These are phyloP conservation scores for Ciconia nigra DNA, from an alignment of 2,797 vertebrate species.

Conservation along the genomic window DNA sequence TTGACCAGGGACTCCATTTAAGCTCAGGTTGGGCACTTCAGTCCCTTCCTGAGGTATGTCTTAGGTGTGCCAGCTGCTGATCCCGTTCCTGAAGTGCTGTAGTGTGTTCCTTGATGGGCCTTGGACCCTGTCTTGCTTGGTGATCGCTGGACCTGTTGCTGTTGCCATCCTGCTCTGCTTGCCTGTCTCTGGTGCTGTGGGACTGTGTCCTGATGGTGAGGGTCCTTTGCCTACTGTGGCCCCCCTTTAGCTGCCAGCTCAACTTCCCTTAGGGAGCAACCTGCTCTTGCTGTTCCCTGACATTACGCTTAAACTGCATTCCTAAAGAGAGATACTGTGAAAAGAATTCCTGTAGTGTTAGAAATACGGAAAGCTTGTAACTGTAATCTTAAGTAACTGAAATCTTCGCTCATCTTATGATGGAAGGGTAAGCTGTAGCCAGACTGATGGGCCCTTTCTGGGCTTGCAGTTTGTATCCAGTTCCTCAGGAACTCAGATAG, in stretches of 20 bases:
- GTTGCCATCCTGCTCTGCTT: background rate
- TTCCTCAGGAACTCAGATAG: background rate
- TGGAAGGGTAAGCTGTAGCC: background rate
- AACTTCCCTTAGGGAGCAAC: background rate
- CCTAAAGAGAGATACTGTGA: background rate
- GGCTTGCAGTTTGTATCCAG: background rate
- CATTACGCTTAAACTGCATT: background rate
- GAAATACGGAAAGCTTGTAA: background rate
- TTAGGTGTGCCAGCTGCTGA: fast-evolving
- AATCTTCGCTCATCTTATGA: background rate
- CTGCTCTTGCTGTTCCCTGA: background rate
- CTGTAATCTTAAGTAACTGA: background rate
- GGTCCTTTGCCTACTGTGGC: background rate
- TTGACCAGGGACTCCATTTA: background rate
- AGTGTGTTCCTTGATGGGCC: too few species aligned
- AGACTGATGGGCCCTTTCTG: background rate
- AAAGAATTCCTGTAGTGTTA: background rate
- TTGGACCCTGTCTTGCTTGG: background rate
- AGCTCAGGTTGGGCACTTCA: fast-evolving
- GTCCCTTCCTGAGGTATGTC: fast-evolving
- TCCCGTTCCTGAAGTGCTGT: background rate
- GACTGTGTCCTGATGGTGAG: background rate
- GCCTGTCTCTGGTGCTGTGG: too few species aligned
- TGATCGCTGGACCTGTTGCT: too few species aligned
- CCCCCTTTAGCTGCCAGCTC: background rate